phyloP scores from a whole-genome alignment of 2,888 invertebrate genomes.

The Carpatolechia fugitivella region DNA sequence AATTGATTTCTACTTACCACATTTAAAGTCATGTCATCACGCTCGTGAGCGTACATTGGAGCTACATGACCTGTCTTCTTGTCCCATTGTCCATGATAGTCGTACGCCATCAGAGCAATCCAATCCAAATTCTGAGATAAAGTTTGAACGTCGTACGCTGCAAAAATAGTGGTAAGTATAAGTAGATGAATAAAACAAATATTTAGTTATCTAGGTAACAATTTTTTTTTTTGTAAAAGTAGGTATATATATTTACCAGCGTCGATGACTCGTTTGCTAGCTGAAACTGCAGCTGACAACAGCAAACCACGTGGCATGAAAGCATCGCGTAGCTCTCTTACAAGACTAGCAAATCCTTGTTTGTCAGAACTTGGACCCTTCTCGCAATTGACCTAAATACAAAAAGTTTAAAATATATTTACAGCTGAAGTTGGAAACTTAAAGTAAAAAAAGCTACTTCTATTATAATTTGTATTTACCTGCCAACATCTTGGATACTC shows the following conservation, averaged over 20 bases:
- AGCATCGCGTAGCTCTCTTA: slow-evolving; percentile 85
- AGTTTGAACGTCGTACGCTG: slow-evolving; percentile 86
- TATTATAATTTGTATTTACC: slow-evolving; percentile 50
- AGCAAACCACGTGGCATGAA: slow-evolving; percentile 86
- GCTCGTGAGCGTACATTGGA: slow-evolving; percentile 89
- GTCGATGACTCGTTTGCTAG: slow-evolving; percentile 90
- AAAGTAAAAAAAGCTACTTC: not conserved
- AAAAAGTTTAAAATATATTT: slow-evolving; percentile 10
- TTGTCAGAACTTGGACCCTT: slow-evolving; percentile 91
- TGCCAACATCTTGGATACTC: slow-evolving; percentile 97
- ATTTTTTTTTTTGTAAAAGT: slow-evolving; percentile 5
- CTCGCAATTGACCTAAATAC: slow-evolving; percentile 85
- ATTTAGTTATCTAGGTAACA: not conserved
- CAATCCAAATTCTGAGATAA: slow-evolving; percentile 90
- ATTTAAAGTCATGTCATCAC: slow-evolving; percentile 88
- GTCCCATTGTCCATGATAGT: slow-evolving; percentile 95
- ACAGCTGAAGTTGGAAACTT: not conserved
- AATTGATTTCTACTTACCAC: slow-evolving; percentile 58
- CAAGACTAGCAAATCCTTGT: slow-evolving; percentile 85
- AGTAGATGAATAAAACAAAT: not conserved
- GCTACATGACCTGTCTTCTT: slow-evolving; percentile 94
- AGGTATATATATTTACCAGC: slow-evolving; percentile 80
- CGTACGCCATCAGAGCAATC: slow-evolving; percentile 95
- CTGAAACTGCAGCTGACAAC: slow-evolving; percentile 91
- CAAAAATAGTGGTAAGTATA: not conserved